Conservation (phyloP, 2,888 invertebrate genomes). For the Eupithecia subumbrata region DNA sequence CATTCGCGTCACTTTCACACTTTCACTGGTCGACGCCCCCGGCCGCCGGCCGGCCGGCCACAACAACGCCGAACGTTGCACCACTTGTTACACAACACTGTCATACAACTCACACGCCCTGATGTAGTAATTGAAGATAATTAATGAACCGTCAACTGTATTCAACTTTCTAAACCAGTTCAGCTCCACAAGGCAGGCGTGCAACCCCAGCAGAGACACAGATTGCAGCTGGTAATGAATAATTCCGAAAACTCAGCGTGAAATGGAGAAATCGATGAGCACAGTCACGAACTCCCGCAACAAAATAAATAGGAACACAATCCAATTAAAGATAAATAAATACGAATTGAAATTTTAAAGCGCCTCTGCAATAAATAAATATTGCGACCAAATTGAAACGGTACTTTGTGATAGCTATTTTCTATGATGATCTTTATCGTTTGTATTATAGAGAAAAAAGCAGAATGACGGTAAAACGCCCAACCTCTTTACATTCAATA, state of each 20-base stretch:
- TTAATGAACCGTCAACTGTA: conserved; percentile 33
- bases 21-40: conserved; percentile 82
- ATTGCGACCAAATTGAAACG: conserved; percentile 66
- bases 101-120: conserved; percentile 48
- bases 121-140: conserved; percentile 37
- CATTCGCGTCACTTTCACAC: conserved; percentile 83
- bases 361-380: conserved; percentile 59
- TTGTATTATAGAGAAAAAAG: conserved; percentile 62
- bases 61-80: conserved; percentile 66
- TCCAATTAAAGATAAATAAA: conserved; percentile 58
- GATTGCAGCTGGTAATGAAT: conserved; percentile 36
- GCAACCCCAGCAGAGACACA: conserved; percentile 17
- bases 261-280: conserved; percentile 52
- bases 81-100: conserved; percentile 76
- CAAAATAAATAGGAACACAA: conserved; percentile 57
- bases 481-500: conserved; percentile 59
- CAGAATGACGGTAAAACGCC: conserved; percentile 56
- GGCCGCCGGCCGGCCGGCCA: conserved; percentile 55
- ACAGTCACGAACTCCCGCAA: conserved; percentile 56
- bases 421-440: conserved; percentile 64
- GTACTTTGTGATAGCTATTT: conserved; percentile 60
- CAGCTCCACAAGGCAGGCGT: conserved; percentile 19
- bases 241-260: conserved; percentile 49
- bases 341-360: conserved; percentile 56
- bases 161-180: conserved; percentile 35